These are phyloP conservation scores for Shargacucullia verbasci DNA, from an alignment of 2,888 invertebrate species.

Conservation along the genomic window DNA sequence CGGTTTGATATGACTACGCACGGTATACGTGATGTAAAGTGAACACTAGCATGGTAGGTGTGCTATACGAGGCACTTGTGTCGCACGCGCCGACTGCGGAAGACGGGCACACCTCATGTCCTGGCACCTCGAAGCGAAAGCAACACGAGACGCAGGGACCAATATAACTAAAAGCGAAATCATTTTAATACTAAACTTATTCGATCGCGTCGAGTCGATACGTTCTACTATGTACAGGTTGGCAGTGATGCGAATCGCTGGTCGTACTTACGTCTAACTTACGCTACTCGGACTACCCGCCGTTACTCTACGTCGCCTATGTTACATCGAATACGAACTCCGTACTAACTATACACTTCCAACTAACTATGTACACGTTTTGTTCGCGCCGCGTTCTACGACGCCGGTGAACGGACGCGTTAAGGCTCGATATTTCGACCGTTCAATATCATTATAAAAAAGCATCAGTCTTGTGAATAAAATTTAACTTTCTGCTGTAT, in stretches of 20 bases:
- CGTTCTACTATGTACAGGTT: conserved; percentile 81
- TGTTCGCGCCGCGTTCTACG: conserved; percentile 64
- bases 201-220: conserved; percentile 52
- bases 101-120: conserved; percentile 40
- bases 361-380: conserved; percentile 78
- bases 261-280: conserved; percentile 72
- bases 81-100: conserved; percentile 34
- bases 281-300: conserved; percentile 74
- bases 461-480: conserved; percentile 86
- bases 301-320: conserved; percentile 69
- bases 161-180: conserved; percentile 65
- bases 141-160: conserved; percentile 60
- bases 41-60: conserved; percentile 73
- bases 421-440: conserved; percentile 63
- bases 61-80: conserved; percentile 78
- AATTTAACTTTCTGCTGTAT: conserved; percentile 72
- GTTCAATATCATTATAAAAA: conserved; percentile 82
- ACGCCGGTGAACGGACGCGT: conserved; percentile 55
- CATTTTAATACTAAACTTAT: conserved; percentile 64
- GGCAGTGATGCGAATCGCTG: conserved; percentile 86
- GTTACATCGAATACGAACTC: conserved; percentile 59
- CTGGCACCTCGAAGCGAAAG: conserved; percentile 65
- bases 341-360: conserved; percentile 69
- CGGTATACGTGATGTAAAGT: conserved; percentile 72
- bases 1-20: conserved; percentile 78